Base-by-base conservation (phyloP, 1,140 invertebrate species). In the Leptinotarsa defecta region DNA sequence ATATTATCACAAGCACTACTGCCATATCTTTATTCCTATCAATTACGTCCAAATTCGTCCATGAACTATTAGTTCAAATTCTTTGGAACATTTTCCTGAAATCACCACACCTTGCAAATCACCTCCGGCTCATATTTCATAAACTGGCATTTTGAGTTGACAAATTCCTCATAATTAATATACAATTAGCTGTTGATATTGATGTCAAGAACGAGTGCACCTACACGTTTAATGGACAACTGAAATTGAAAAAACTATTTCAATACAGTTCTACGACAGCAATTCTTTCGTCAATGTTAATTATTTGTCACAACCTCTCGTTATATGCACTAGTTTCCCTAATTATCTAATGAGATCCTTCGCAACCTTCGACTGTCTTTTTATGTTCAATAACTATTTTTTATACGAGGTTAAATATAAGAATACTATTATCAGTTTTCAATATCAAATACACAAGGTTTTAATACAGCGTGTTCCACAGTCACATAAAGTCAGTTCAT, bases 341-440 rank as follows among this genome's bases (percentile, higher is more conserved):
- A 57, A 57, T 57, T 57, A 57, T 57, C n/a, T 57, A 57, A 57
- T 57, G n/a, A 57, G 52, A 57, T 57, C 52, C 52, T 57, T 17
- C 17, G 52, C n/a, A 17, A 57, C 52, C 52, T 57, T 57, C 52
- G 15, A 57, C 52, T 57, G 52, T 15, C n/a, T 57, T n/a, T 57
- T 57, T 57, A n/a, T n/a, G 52, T 57, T 17, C n/a, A 57, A 15
- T 57, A 57, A 57, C 2, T 17, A 19, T 57, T 57, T 57, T 57
- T 57, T 57, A n/a, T 57, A 17, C 52, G n/a, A 57, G 52, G 52
- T 57, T 17, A 15, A 57, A 17, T n/a, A 57, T 57, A 15, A 19
- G 13, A 57, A 15, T 15, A 19, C 15, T 57, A 57, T 57, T 57
- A 57, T 57, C n/a, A 57, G 52, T 57, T 15, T n/a, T 57, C 17